Base-by-base conservation (phyloP, 1,140 invertebrate genomes). In the Mizuhopecten yessoensis region DNA sequence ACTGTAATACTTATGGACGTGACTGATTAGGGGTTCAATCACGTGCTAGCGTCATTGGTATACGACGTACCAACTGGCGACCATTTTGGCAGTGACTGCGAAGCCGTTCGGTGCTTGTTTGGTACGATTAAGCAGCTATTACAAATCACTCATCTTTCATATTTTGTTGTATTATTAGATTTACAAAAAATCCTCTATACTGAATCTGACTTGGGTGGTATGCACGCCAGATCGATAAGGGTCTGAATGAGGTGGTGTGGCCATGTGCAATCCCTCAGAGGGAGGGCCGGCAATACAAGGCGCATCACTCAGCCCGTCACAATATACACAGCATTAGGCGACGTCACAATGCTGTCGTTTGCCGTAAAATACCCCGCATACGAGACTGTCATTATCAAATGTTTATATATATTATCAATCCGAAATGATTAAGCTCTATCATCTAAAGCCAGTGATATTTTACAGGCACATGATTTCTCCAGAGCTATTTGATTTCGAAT, bases 141-240 rank as follows among this genome's bases (percentile, higher is more conserved):
- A 75, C 57, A 75, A 1, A 9, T 75, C 5, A 5, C n/a, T 75
- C 57, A 75, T 29, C 57, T 29, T 75, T 75, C 57, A 75, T 75
- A 75, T 75, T 75, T 75, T 75, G 15, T 75, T 75, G 57, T 75
- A 17, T 75, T 75, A 75, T 75, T 75, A 29, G 57, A 75, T 75
- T 75, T n/a, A 75, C 57, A 75, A 75, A 75, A 29, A n/a, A 29
- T n/a, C 0, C 29, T n/a, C 57, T 29, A n/a, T 29, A 29, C 57
- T 29, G 57, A 75, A 29, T 75, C n/a, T 17, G 15, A 29, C 57
- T 29, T 29, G 57, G 57, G n/a, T 75, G 23, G 23, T 75, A 5
- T 75, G 57, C 57, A 75, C 57, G n/a, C n/a, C 57, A n/a, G n/a
- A 75, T 75, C 57, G 23, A 75, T 75, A 75, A 3, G 57, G 57